Percentiles rank a stretch among this genome's conserved stretches.
phyloP scores from a whole-genome alignment of 2,797 vertebrate genomes.

The Synaphobranchus kaupii region DNA sequence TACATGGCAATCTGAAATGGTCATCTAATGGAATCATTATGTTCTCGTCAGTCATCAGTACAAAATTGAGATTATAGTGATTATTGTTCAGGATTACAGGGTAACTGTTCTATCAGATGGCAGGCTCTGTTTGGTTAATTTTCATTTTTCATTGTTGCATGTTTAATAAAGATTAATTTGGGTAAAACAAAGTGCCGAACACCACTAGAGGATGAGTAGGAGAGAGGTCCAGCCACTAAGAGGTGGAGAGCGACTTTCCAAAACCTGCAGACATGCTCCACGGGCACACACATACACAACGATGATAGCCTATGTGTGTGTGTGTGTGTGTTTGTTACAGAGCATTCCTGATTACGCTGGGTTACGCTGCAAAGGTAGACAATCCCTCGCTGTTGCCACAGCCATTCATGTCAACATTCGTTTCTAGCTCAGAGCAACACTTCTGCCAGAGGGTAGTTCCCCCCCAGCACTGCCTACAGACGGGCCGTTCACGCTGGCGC shows the following conservation, averaged over 20 bases:
- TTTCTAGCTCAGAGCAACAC: conserved; percentile 84
- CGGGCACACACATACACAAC: conserved; percentile 48
- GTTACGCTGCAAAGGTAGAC: conserved; percentile 72
- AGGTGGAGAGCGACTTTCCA: neutral
- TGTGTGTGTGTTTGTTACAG: conserved; percentile 50
- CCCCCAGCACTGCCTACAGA: conserved; percentile 56
- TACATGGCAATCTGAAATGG: neutral
- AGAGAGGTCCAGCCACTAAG: too few relatives aligned
- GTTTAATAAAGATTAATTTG: too few relatives aligned
- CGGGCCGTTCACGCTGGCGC: conserved; percentile 65
- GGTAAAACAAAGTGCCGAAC: too few relatives aligned
- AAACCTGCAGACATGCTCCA: conserved; percentile 53
- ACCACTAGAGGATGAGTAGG: too few relatives aligned
- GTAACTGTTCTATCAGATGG: neutral
- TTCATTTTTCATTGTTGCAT: too few relatives aligned
- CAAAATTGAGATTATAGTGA: neutral
- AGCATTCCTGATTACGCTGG: conserved; percentile 73
- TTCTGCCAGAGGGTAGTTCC: conserved; percentile 70
- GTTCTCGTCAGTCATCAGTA: neutral
- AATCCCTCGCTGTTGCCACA: conserved; percentile 78
- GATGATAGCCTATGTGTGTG: conserved; percentile 51
- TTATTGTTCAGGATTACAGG: neutral
- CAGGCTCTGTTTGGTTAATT: too few relatives aligned
- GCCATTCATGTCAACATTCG: conserved; percentile 80
- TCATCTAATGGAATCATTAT: neutral